phyloP scores from a whole-genome alignment of 2,888 invertebrate genomes.

The Ramazzottius varieornatus region DNA sequence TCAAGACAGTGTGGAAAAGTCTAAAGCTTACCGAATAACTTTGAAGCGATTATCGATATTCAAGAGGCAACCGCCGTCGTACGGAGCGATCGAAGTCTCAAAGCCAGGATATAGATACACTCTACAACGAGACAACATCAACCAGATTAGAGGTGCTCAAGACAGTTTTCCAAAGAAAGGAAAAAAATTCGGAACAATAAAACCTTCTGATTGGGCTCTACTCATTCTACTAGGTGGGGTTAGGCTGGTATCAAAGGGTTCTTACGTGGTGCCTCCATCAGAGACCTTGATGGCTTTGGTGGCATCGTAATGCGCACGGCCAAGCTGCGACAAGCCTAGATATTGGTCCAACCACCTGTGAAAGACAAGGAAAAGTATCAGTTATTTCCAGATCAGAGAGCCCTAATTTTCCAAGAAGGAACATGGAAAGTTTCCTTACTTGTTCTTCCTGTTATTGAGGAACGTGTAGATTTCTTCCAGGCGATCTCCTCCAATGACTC shows the following conservation, averaged over 20 bases:
- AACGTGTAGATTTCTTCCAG: neutral
- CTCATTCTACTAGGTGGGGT: no score
- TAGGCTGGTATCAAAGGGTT: neutral
- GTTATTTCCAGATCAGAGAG: no score
- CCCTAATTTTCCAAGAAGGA: no score
- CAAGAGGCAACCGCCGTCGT: slow-evolving; percentile 15
- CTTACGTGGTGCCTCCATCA: neutral
- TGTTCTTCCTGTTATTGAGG: neutral
- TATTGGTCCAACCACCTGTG: neutral
- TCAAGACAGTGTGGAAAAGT: neutral
- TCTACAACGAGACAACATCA: slow-evolving; percentile 6
- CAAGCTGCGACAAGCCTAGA: neutral
- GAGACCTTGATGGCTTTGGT: neutral
- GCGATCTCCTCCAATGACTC: no score
- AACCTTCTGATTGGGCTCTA: no score
- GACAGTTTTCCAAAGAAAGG: neutral
- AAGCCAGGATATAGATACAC: slow-evolving; percentile 19
- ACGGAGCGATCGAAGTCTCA: slow-evolving; percentile 16
- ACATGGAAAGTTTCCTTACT: no score
- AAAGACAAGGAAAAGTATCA: neutral
- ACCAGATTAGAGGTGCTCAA: neutral
- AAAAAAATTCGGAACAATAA: no score
- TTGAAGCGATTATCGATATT: slow-evolving; percentile 11
- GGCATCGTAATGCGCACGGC: neutral
- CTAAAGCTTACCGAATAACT: neutral